A percentile compares a stretch with the other conserved stretches of the same genome.
Conservation (phyloP, 2,797 vertebrate genomes). For the Selene dorsalis region DNA sequence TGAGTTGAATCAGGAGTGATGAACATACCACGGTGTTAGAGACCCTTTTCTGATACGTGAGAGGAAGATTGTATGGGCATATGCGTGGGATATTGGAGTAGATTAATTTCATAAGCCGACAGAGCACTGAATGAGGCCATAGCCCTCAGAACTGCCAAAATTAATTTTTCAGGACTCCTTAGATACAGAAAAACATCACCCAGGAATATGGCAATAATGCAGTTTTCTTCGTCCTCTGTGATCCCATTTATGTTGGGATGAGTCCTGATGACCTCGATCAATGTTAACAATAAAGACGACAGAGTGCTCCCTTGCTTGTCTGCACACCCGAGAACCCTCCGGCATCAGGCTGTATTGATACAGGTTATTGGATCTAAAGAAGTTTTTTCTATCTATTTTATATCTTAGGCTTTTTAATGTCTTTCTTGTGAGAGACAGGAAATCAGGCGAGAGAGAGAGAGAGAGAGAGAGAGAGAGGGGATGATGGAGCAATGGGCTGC, state of each 20-base stretch:
- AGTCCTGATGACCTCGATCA: neutral
- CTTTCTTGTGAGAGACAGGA: too few species aligned
- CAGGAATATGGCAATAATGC: neutral
- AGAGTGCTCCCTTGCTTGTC: neutral
- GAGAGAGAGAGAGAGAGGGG: too few species aligned
- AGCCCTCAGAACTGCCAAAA: neutral
- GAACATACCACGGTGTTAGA: neutral
- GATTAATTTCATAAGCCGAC: neutral
- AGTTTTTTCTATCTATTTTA: too few species aligned
- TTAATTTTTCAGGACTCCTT: neutral
- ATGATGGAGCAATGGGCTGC: too few species aligned
- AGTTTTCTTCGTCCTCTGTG: neutral
- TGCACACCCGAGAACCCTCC: neutral
- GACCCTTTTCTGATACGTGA: neutral
- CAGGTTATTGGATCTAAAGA: neutral
- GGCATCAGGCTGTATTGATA: neutral
- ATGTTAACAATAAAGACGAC: neutral
- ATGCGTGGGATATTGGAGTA: neutral
- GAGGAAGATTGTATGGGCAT: neutral
- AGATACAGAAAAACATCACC: constrained; percentile 6
- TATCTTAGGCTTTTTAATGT: too few species aligned
- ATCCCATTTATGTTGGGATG: neutral
- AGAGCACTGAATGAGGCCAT: neutral
- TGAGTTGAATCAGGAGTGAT: neutral
- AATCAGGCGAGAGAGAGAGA: too few species aligned